Conservation (phyloP, 1,140 invertebrate genomes). For the Drosophila willistoni region DNA sequence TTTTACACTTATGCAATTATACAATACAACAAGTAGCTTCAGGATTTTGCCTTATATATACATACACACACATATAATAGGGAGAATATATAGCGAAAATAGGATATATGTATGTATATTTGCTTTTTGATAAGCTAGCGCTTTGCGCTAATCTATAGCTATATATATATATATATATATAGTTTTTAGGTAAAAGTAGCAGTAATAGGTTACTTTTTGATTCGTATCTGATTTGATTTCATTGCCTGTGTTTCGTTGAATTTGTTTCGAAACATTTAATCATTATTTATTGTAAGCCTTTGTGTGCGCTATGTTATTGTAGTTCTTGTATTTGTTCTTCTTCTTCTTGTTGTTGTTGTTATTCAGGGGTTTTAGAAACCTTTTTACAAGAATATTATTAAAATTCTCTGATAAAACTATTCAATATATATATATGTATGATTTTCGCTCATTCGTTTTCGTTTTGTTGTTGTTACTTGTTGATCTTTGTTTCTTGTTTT, state of each 20-base stretch:
- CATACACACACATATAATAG: constrained; percentile 4
- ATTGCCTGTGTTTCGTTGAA: neutral
- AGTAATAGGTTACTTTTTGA: constrained; percentile 11
- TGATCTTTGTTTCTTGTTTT: neutral
- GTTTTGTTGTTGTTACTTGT: neutral
- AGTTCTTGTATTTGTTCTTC: neutral
- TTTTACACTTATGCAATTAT: neutral
- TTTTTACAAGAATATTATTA: constrained; percentile 4
- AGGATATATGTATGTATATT: neutral
- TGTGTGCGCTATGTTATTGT: constrained; percentile 9
- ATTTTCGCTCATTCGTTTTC: neutral
- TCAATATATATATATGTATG: neutral
- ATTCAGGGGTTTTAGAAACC: neutral
- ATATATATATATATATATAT: constrained; percentile 20
- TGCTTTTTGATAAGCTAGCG: neutral
- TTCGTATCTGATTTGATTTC: neutral
- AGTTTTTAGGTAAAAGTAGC: constrained; percentile 16
- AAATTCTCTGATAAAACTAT: neutral
- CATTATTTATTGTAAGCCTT: constrained; percentile 2
- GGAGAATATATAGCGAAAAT: constrained; percentile 10
- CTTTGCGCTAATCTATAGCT: constrained; percentile 1
- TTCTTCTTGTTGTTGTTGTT: neutral
- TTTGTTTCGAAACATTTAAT: neutral
- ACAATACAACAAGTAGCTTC: neutral
- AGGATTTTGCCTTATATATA: neutral